These are phyloP conservation scores for Toxostoma redivivum DNA, from an alignment of 2,113 vertebrate species.

Conservation along the genomic window DNA sequence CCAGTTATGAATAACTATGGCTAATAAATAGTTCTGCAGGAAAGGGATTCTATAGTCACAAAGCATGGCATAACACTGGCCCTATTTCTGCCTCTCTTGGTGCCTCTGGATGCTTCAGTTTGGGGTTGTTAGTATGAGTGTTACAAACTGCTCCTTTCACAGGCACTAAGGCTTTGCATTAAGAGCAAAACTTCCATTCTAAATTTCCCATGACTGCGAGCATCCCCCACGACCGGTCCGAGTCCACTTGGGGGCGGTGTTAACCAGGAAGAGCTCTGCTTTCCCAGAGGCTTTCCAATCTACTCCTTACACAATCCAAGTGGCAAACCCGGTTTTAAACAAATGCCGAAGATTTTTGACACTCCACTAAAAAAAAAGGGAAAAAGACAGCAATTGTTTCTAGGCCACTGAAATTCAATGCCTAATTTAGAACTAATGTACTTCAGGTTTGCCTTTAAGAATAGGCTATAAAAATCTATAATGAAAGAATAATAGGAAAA, in stretches of 20 bases:
- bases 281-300: neutral
- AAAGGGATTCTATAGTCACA: neutral
- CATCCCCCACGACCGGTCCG: fast-evolving
- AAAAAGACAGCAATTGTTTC: neutral
- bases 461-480: neutral
- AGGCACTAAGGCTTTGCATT: neutral
- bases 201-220: fast-evolving
- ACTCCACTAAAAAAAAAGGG: neutral
- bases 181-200: neutral
- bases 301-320: neutral
- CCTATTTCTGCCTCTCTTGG: neutral
- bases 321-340: neutral
- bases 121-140: neutral
- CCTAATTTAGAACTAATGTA: neutral
- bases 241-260: constrained; percentile 64
- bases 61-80: neutral
- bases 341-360: neutral
- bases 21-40: neutral
- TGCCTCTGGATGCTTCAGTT: neutral
- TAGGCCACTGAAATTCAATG: constrained; percentile 20
- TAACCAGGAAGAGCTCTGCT: neutral
- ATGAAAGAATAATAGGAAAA: neutral
- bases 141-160: fast-evolving
- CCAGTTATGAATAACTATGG: neutral
- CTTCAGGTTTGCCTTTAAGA: constrained; percentile 4